These are phyloP conservation scores for Henricia sp. DNA, from an alignment of 53 echinoderm and acorn worm genomes.

Conservation along the genomic window DNA sequence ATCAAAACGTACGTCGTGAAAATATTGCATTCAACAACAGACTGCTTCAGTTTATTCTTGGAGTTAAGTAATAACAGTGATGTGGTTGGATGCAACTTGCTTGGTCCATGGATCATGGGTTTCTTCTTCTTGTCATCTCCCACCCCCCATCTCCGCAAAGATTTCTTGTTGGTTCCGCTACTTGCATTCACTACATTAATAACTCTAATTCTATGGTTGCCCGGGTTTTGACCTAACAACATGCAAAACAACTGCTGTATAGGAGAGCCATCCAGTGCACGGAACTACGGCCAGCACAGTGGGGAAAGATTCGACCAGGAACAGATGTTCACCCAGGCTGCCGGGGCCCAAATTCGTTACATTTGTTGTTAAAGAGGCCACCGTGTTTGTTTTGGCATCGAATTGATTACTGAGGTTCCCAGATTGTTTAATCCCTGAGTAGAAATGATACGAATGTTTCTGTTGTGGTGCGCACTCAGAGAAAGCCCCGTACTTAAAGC, in stretches of 20 bases:
- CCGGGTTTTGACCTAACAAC: conserved; percentile 29
- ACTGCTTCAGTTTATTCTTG: not conserved
- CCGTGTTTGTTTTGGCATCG: conserved; percentile 42
- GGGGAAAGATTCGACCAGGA: conserved; percentile 28
- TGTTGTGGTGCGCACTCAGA: not conserved
- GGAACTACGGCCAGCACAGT: conserved; percentile 25
- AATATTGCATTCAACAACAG: not conserved
- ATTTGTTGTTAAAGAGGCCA: conserved; percentile 47
- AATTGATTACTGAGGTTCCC: conserved; percentile 13
- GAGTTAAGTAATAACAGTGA: not conserved
- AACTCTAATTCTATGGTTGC: not conserved
- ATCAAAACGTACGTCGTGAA: not conserved
- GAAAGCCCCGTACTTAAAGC: not conserved
- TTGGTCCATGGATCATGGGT: not conserved
- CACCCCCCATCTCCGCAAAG: no score
- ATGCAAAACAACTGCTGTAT: no score
- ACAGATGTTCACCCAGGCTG: conserved; percentile 34
- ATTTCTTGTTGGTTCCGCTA: conserved; percentile 12
- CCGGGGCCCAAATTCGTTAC: conserved; percentile 27
- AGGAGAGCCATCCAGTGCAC: no score
- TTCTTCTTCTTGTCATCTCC: conserved; percentile 29
- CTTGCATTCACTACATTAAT: not conserved
- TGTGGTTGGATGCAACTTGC: conserved; percentile 15
- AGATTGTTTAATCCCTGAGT: not conserved
- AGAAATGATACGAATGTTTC: not conserved